Evolutionary conservation across 1,140 invertebrate species (phyloP).

Genomic region (Tribolium castaneum): DNA sequence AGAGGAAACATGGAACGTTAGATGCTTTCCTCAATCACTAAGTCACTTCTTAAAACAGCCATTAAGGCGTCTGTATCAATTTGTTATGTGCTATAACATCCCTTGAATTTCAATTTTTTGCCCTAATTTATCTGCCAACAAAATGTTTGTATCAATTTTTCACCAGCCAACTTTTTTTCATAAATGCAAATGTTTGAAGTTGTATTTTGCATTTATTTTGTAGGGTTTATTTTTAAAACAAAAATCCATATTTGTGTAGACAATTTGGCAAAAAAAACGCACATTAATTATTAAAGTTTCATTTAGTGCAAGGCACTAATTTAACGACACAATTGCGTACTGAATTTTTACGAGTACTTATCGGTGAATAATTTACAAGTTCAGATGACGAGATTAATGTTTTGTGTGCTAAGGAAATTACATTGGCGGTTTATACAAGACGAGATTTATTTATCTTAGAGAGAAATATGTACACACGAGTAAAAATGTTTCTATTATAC

Average conservation of each 20-base stretch:
- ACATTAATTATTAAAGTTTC: too few relatives aligned
- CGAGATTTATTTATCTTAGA: not conserved
- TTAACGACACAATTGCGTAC: not conserved
- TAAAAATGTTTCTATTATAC: too few relatives aligned
- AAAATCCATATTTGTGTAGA: not conserved
- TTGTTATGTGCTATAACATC: not conserved
- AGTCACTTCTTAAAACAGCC: not conserved
- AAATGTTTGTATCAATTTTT: constrained; percentile 1
- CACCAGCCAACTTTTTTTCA: not conserved
- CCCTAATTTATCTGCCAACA: not conserved
- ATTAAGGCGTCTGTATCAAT: not conserved
- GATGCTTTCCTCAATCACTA: not conserved
- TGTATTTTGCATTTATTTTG: not conserved
- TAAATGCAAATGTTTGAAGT: not conserved
- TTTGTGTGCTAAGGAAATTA: not conserved
- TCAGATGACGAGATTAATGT: not conserved
- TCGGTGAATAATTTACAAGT: not conserved
- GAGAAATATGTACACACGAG: not conserved
- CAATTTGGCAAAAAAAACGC: too few relatives aligned
- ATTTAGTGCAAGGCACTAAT: too few relatives aligned
- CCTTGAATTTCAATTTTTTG: constrained; percentile 1
- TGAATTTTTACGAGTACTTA: not conserved
- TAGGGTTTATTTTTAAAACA: too few relatives aligned
- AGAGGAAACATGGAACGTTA: not conserved
- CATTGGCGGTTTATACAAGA: not conserved